phyloP scores from a whole-genome alignment of 2,797 vertebrate species.

The Sarcoramphus papa region DNA sequence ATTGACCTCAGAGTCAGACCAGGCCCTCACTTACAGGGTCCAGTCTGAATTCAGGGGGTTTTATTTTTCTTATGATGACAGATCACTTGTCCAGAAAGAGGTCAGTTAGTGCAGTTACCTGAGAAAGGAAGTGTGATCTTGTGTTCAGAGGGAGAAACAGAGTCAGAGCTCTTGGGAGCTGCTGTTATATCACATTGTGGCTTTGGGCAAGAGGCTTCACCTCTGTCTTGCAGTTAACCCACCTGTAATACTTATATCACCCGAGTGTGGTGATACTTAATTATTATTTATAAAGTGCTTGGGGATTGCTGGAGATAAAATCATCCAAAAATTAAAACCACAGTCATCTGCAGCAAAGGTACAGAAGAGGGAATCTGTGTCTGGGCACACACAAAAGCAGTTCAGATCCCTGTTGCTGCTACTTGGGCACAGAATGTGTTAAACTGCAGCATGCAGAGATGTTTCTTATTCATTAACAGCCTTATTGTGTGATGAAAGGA shows the following conservation, averaged over 20 bases:
- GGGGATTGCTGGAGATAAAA: not conserved
- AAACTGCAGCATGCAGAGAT: not conserved
- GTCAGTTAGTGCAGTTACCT: not conserved
- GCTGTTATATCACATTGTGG: not conserved
- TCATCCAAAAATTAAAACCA: not conserved
- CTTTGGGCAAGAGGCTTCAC: not conserved
- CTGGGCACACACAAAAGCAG: not conserved
- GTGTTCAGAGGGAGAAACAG: not conserved
- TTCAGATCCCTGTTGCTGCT: not conserved
- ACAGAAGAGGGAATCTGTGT: not conserved
- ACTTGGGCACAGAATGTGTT: not conserved
- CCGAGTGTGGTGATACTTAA: accelerated
- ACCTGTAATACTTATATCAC: not conserved
- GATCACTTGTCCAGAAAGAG: not conserved
- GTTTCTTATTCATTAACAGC: not conserved
- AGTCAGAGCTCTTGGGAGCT: not conserved
- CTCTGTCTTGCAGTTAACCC: not conserved
- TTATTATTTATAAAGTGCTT: not conserved
- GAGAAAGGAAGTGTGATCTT: not conserved
- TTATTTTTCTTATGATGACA: not conserved
- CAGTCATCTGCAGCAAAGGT: not conserved
- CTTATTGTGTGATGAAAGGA: constrained; percentile 3
- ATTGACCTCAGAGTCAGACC: not conserved
- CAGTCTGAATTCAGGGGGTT: not conserved
- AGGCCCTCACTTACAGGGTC: not conserved